Conservation (phyloP, 2,113 vertebrate species). For the Okapia johnstoni region DNA sequence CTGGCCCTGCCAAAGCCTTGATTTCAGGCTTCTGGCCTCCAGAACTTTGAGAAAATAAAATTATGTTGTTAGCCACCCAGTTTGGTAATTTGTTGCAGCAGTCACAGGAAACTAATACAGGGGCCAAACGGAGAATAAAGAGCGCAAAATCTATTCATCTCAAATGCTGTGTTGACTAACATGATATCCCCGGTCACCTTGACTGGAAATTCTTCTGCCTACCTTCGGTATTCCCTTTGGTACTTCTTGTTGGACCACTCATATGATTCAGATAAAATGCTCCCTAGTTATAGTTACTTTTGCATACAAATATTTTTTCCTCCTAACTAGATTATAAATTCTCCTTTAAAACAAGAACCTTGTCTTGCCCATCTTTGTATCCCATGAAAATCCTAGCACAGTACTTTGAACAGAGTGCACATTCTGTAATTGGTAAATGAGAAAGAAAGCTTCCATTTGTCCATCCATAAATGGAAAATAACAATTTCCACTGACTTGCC, state of each 20-base stretch:
- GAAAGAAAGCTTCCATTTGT: conserved; percentile 57
- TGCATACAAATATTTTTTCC: neutral
- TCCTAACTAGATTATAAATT: neutral
- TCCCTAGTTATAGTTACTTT: neutral
- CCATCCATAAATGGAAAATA: conserved; percentile 65
- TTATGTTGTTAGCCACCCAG: conserved; percentile 13
- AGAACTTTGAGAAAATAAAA: conserved; percentile 3
- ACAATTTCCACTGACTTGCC: conserved; percentile 56
- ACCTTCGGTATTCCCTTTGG: neutral
- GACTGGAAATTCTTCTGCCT: neutral
- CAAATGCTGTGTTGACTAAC: neutral
- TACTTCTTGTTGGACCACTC: neutral
- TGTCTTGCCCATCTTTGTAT: conserved; percentile 2
- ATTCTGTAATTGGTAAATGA: conserved; percentile 61
- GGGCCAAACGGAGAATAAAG: neutral
- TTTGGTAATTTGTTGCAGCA: neutral
- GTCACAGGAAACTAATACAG: neutral
- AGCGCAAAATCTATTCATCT: neutral
- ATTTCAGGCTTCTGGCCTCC: neutral
- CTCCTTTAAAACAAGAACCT: neutral
- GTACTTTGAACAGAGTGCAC: conserved; percentile 25
- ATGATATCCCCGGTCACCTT: neutral
- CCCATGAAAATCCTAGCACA: conserved; percentile 18
- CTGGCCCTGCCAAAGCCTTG: neutral
- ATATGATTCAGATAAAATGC: neutral